Percentiles rank a stretch among this genome's conserved stretches.
Evolutionary conservation across 2,797 vertebrate species (phyloP).

Genomic region (Pelobates cultripes): DNA sequence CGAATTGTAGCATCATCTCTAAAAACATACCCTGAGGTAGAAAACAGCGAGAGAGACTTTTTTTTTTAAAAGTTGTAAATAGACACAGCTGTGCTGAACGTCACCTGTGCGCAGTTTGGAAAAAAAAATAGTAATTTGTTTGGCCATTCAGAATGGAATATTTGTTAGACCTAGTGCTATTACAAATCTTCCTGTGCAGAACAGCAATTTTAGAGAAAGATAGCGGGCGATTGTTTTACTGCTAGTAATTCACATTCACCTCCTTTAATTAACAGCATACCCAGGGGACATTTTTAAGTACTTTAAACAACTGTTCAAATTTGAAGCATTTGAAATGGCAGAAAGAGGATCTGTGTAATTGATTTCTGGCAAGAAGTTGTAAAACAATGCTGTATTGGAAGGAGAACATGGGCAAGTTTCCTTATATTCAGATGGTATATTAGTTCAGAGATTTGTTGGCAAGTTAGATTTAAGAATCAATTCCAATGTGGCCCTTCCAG

Average conservation of each 20-base stretch:
- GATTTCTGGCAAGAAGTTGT: constrained; percentile 46
- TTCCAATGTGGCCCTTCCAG: constrained; percentile 36
- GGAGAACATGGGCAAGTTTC: constrained; percentile 24
- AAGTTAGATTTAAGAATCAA: constrained; percentile 51
- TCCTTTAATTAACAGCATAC: constrained; percentile 53
- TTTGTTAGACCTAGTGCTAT: constrained; percentile 36
- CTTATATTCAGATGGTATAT: constrained; percentile 30
- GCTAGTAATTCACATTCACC: constrained; percentile 51
- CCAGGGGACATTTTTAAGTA: constrained; percentile 56
- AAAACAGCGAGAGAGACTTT: too few species aligned
- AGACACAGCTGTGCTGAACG: too few species aligned
- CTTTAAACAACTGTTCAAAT: constrained; percentile 56
- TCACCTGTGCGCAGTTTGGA: too few species aligned
- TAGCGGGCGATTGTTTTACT: constrained; percentile 48
- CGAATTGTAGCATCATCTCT: too few species aligned
- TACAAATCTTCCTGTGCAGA: constrained; percentile 42
- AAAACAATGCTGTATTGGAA: constrained; percentile 40
- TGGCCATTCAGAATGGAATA: not conserved
- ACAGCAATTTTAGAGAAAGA: constrained; percentile 49
- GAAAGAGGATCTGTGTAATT: constrained; percentile 55
- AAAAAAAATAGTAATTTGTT: too few species aligned
- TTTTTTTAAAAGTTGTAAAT: too few species aligned
- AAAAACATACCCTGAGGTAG: too few species aligned
- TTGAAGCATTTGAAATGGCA: constrained; percentile 53
- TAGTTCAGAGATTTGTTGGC: constrained; percentile 44